Base-by-base conservation (phyloP, 2,797 vertebrate species). In the Enteromius radiatus region DNA sequence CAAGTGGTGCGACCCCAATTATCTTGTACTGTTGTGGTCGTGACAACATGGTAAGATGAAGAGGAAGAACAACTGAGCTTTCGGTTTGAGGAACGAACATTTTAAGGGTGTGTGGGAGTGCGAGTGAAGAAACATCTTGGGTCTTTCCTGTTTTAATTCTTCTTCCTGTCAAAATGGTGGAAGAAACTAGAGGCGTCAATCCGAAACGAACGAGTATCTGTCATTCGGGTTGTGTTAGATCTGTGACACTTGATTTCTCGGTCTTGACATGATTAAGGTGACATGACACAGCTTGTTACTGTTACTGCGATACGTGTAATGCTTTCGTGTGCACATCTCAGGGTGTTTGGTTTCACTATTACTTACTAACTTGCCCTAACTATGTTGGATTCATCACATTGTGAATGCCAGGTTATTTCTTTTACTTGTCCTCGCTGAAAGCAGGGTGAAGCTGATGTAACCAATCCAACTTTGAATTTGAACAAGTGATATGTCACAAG, bases 1-100 rank as follows among this genome's bases (percentile, higher is more conserved):
- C 88, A 90, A 91, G 88, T 90, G 84, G 87, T 81, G 52, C 78
- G 84, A 93, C 91, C 90, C 89, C 92, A 92, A 88, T 93, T 91
- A 91, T 86, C 85, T 90, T 26, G 54, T 65, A 84, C 56, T 14
- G 76, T 70, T 85, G 80, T 78, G 73, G 76, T 59, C 19, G 59
- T 78, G 63, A 83, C 84, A 78, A 38, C 23, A 8, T 61, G 81
- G 88, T 74, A 83, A 33, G 70, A 87, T 83, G 76, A 56, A 26
- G 73, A 63, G 71, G 31, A 41, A 9, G 31, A 67, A 49, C n/a
- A 54, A 82, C 64, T 28, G 49, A 81, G 69, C 59, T 68, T 73
- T 70, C 17, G 49, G 45, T 49, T 65, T 82, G 45, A 49, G 43
- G 28, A 68, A 36, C 38, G 19, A 41, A 47, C 65, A 49, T 76